A percentile compares a stretch with the other conserved stretches of the same genome.
Conservation (phyloP, 2,888 invertebrate genomes). For the Orthosia gracilis region DNA sequence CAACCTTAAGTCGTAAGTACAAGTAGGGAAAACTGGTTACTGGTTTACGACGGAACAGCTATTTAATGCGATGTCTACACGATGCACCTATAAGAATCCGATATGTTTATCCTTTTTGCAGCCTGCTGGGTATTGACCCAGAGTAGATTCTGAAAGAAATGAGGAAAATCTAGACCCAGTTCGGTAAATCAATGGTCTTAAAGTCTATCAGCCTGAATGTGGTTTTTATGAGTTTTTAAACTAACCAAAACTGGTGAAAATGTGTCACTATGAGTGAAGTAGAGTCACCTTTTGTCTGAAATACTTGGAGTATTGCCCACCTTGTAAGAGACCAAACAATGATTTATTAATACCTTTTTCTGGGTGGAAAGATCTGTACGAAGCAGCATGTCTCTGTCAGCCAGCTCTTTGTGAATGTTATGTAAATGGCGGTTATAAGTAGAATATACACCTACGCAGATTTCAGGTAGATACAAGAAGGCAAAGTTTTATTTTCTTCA, state of each 20-base stretch:
- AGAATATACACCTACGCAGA: background rate
- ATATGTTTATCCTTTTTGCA: background rate
- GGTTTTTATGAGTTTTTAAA: background rate
- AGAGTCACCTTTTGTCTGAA: constrained; percentile 40
- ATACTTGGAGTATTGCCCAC: constrained; percentile 58
- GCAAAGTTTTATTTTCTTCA: background rate
- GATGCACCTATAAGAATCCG: background rate
- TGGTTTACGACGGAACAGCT: constrained; percentile 10
- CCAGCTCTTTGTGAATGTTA: background rate
- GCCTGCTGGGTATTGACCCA: background rate
- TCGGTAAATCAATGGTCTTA: background rate
- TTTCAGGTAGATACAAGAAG: background rate
- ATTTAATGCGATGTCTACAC: background rate
- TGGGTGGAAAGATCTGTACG: constrained; percentile 21
- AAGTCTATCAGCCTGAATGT: no score
- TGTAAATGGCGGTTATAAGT: background rate
- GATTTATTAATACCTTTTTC: constrained; percentile 57
- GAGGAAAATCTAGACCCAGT: background rate
- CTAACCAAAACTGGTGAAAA: constrained; percentile 1
- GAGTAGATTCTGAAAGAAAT: background rate
- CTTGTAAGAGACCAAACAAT: constrained; percentile 43
- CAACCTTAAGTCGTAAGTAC: background rate
- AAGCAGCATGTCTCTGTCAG: constrained; percentile 9
- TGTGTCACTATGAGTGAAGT: constrained; percentile 8
- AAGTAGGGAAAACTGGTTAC: constrained; percentile 14